Percentiles rank a stretch among this genome's conserved stretches.
phyloP scores from a whole-genome alignment of 2,888 invertebrate genomes.

The Formica aserva region DNA sequence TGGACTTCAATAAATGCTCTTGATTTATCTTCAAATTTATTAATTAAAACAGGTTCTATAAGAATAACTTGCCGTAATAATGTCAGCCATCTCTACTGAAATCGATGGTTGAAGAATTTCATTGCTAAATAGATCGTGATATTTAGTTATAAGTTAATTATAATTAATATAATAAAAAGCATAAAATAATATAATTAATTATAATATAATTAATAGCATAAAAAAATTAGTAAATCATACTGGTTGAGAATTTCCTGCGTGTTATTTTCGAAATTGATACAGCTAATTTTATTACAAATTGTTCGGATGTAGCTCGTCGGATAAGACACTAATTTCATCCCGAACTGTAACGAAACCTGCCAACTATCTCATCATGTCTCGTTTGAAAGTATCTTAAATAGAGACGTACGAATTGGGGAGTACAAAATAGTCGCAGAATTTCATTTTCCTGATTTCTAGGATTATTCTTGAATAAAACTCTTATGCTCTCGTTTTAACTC shows the following conservation, averaged over 20 bases:
- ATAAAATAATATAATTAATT: no score
- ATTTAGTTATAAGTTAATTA: background rate
- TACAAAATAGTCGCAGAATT: constrained; percentile 11
- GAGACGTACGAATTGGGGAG: background rate
- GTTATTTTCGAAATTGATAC: background rate
- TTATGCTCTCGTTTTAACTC: background rate
- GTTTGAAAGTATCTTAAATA: background rate
- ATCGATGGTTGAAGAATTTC: background rate
- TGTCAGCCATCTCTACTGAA: background rate
- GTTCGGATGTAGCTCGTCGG: background rate
- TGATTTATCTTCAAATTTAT: no score
- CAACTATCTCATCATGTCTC: background rate
- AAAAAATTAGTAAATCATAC: background rate
- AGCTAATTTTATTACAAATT: background rate
- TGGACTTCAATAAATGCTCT: no score
- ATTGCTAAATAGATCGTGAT: background rate
- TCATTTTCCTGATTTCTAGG: constrained; percentile 18
- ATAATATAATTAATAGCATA: background rate
- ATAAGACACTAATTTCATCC: background rate
- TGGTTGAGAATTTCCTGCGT: background rate
- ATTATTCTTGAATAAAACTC: background rate
- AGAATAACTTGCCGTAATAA: background rate
- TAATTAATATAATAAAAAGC: no score
- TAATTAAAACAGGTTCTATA: background rate
- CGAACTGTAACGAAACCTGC: background rate